Conservation (phyloP, 2,113 vertebrate species). For the Microcebus murinus region DNA sequence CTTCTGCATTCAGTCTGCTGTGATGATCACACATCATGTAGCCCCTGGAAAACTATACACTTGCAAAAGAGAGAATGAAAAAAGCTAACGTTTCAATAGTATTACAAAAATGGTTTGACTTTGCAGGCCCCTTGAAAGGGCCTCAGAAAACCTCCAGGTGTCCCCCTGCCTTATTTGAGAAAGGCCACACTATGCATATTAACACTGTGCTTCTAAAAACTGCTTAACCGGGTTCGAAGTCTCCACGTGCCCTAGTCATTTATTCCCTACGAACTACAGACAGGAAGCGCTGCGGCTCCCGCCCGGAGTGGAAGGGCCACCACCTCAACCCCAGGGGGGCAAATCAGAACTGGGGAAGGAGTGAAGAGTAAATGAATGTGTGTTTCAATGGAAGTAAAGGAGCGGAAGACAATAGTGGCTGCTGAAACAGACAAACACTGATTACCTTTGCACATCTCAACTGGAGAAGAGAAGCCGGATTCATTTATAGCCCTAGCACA, state of each 20-base stretch:
- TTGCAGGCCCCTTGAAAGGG: background rate
- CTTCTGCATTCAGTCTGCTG: background rate
- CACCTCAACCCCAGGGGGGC: background rate
- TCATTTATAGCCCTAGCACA: background rate
- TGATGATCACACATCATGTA: background rate
- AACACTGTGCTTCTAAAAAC: background rate
- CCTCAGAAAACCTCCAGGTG: background rate
- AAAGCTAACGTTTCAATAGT: background rate
- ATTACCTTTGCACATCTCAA: background rate
- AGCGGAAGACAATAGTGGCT: background rate
- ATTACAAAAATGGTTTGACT: constrained; percentile 7
- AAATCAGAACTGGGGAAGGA: background rate
- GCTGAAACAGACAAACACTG: background rate
- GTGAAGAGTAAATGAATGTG: background rate
- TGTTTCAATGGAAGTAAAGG: background rate
- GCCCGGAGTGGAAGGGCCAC: background rate
- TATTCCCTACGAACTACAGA: background rate
- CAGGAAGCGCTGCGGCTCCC: background rate
- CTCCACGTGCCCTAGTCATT: background rate
- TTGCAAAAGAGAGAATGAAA: background rate
- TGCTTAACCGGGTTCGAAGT: background rate
- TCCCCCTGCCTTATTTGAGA: background rate
- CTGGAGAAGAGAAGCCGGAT: background rate
- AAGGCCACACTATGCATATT: background rate
- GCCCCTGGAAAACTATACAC: background rate